Evolutionary conservation across 2,113 vertebrate genomes (phyloP), one percentile per base, ranked within the genome.

Genomic region (Tachysurus fulvidraco): DNA sequence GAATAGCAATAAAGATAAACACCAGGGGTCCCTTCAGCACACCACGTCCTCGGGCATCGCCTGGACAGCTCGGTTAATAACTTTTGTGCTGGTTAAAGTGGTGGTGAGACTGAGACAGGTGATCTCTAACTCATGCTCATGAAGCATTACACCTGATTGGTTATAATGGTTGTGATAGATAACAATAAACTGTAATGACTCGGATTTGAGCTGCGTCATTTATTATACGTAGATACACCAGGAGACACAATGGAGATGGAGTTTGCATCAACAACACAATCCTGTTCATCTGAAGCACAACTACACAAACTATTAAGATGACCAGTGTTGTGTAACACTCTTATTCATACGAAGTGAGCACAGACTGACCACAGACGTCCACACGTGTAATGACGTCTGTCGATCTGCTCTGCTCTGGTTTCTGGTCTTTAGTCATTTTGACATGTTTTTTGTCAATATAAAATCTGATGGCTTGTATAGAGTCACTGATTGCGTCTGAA

Each of bases 1-100:
- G 52, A 78, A 55, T 11, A 78, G 52, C 52, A 54, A 78, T 78
- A 78, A 55, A 78, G 76, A 55, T 54, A 54, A 77, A 77, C 74
- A 54, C 74, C 74, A 77, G 76, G 52, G 76, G 74, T 54, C n/a
- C 46, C n/a, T 19, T 78, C 76, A 55, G 8, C n/a, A 28, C n/a
- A 30, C 76, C 4, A n/a, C n/a, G n/a, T 50, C 76, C 76, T 78
- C 50, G 1, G 76, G 76, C 50, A 8, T 78, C 50, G 1, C 52
- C n/a, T 9, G 9, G 1, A 28, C 76, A 78, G 16, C n/a, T 36
- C 46, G 50, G 30, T 5, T 73, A 30, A 71, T 55, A 55, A 28
- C 25, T 25, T 41, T 52, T 9, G 16, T 25, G 41, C 28, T 71
- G 50, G 81, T 69, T 54, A 55, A 59, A 73, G 52, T 30, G 25